Conservation (phyloP, 2,888 invertebrate species). For the Lacanobia wlatinum region DNA sequence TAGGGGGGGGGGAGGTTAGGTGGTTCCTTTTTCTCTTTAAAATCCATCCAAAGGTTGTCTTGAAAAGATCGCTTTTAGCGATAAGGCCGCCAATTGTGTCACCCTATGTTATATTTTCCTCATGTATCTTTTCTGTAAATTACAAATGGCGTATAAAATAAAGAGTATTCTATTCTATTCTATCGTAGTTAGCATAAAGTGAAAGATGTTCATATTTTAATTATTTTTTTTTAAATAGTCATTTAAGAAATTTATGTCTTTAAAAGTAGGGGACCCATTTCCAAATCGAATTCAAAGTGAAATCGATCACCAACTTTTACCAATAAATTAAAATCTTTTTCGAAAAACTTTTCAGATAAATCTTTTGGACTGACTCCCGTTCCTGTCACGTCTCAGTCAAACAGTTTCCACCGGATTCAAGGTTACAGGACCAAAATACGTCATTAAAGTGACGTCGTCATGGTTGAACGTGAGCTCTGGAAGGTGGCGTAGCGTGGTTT, state of each 20-base stretch:
- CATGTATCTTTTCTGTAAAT: too few species aligned
- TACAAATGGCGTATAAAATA: too few species aligned
- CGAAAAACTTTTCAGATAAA: slow-evolving; percentile 24
- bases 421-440: not conserved
- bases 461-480: not conserved
- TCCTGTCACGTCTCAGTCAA: slow-evolving; percentile 11
- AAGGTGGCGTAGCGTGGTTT: too few species aligned
- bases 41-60: too few species aligned
- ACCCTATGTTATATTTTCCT: too few species aligned
- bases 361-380: slow-evolving; percentile 12
- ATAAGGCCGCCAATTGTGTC: too few species aligned
- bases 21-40: too few species aligned
- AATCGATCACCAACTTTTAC: slow-evolving; percentile 27
- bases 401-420: slow-evolving; percentile 7
- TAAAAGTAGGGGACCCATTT: not conserved
- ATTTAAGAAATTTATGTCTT: not conserved
- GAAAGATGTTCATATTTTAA: not conserved
- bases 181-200: too few species aligned
- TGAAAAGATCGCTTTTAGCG: too few species aligned
- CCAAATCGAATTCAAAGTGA: slow-evolving; percentile 8
- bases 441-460: not conserved
- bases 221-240: not conserved
- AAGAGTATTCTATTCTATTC: too few species aligned
- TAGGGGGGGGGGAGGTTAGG: too few species aligned
- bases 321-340: slow-evolving; percentile 37